Conservation (phyloP, 2,797 vertebrate genomes). For the Xiphorhynchus erythropygius region DNA sequence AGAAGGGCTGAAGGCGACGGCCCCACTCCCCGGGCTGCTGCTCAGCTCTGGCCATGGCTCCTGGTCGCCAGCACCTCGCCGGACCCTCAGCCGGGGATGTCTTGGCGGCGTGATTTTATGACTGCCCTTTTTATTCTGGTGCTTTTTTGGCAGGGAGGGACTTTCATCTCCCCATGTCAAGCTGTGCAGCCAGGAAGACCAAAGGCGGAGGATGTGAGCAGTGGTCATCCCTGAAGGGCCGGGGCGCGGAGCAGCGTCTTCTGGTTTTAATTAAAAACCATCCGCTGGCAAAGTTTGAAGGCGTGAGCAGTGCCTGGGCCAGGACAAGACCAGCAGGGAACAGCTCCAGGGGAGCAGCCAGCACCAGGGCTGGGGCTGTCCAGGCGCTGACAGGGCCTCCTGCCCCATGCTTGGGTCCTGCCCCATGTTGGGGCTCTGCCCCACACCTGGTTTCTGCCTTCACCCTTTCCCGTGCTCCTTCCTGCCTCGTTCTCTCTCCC, state of each 20-base stretch:
- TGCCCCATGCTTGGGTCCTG: not conserved
- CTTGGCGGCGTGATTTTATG: fast-evolving
- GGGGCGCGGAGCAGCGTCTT: not conserved
- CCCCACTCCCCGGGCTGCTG: not conserved
- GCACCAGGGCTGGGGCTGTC: not conserved
- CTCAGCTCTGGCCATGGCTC: not conserved
- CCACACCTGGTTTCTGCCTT: fast-evolving
- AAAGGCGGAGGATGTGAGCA: slow-evolving; percentile 31
- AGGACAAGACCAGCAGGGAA: not conserved
- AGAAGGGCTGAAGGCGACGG: not conserved
- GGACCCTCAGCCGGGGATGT: not conserved
- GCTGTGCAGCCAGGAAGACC: slow-evolving; percentile 51
- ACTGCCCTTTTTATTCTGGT: not conserved
- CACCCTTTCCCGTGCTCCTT: not conserved
- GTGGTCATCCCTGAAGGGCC: slow-evolving; percentile 61
- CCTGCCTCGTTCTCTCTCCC: not conserved
- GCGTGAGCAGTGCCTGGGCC: not conserved
- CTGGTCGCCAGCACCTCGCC: fast-evolving
- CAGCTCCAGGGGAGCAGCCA: fast-evolving
- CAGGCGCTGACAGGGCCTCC: not conserved
- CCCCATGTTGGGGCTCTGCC: not conserved
- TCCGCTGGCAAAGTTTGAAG: not conserved
- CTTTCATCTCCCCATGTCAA: slow-evolving; percentile 28
- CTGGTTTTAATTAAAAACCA: slow-evolving; percentile 64
- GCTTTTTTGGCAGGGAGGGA: not conserved